Evolutionary conservation across 2,888 invertebrate genomes (phyloP), one percentile per base, ranked within the genome.

Genomic region (Epirrita christyi): DNA sequence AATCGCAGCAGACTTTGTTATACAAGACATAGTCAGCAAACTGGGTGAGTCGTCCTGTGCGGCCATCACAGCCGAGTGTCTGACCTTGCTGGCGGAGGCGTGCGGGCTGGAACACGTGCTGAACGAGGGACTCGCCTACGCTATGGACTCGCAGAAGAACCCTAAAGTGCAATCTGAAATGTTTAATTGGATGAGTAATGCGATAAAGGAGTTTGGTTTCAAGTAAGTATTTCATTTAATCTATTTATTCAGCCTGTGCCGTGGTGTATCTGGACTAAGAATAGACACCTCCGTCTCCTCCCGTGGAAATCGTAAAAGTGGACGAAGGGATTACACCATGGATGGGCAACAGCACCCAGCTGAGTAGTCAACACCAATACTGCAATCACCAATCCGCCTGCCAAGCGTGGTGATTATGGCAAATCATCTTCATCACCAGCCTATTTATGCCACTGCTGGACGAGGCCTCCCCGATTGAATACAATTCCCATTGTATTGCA

Each of bases 81-180:
- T 96, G 0, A 92, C 98, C 2, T 93, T 95, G 0, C 94, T 98
- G 21, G 95, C 97, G 0, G 97, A 97, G 73, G 95, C 95, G 0
- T 95, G 95, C 4, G 95, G 94, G 28, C 85, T 98, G 8, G 96
- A 97, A 52, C 94, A 94, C 63, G 94, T 97, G 0, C 93, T 96
- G 1, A 93, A 93, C 32, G 95, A 95, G 76, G 94, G 96, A 0
- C 85, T 97, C 21, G 93, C 94, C 1, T 95, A 94, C 77, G 96
- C 97, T 0, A 96, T 97, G 83, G 94, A 94, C 70, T 89, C 90
- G 8, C 97, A 98, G 83, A 98, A 97, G 86, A 98, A 96, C 76
- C 98, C 98, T 0, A 98, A 98, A 85, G 97, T 97, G 38, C 97
- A 97, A 76, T 95, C 96, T 0, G 98, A 98, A 83, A 93, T 96